Base-by-base conservation (phyloP, 2,113 vertebrate species). In the Petromus typicus region DNA sequence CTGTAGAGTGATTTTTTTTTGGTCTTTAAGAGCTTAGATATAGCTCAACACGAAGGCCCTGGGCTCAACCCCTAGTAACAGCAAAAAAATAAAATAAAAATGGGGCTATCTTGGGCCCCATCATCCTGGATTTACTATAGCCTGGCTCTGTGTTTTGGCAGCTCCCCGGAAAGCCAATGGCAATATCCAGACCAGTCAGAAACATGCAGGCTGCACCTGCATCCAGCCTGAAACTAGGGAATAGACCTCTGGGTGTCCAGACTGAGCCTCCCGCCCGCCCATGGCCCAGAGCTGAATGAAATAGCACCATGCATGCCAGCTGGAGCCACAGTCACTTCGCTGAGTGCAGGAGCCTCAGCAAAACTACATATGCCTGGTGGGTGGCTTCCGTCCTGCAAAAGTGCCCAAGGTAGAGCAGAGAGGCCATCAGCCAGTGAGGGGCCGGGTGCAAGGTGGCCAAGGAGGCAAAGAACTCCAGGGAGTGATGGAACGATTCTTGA, bases 361-460 rank as follows among this genome's bases (percentile, higher is more conserved):
- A 34, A 40, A 7, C 37, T 8, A 22, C 67, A 4, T 3, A 8
- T 3, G n/a, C n/a, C 10, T 56, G n/a, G 18, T 40, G 67, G 2
- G 20, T 20, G 67, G n/a, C 67, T 69, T 40, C 12, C 13, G 30
- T 32, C 63, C 63, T 13, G 2, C 1, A 4, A 5, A 64, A 64
- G 30, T 64, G 30, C 30, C 12, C 63, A 34, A 14, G 32, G 30
- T n/a, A 2, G 25, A 5, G 34, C 0, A 18, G 23, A 34, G 7
- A 12, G 48, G n/a, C 7, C 7, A n/a, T 2, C 12, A 3, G 2
- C 2, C 25, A 3, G 1, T 6, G 8, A 45, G 2, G 2, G 17
- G 84, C 17, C 18, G 27, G 13, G 16, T 14, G 2, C 4, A 45
- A 23, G 48, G 54, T 8, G 4, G 23, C 48, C 14, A 71, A 59